Evolutionary conservation across 2,888 invertebrate genomes (phyloP), one percentile per base, ranked within the genome.

Genomic region (Chrysolina oricalcia): DNA sequence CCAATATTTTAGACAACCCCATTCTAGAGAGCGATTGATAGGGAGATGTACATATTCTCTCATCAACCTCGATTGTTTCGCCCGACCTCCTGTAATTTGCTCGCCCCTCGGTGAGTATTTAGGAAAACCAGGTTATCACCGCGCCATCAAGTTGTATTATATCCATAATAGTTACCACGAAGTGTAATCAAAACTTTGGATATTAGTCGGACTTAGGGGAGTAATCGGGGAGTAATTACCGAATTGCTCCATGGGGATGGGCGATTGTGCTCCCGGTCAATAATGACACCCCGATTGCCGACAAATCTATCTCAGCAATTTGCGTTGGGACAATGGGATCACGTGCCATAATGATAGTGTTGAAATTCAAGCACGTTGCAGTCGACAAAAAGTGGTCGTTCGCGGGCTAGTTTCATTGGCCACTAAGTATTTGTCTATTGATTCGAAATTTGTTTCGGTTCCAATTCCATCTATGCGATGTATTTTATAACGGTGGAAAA

Each of bases 151-250:
- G 11, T 53, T 13, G 53, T 53, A 53, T 19, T 53, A 53, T 11
- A 53, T 53, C 15, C 53, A 13, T 21, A 19, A 19, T 53, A 53
- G 53, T 53, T 53, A 21, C 53, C 13, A 11, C 9, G 10, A 10
- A 53, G 21, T 21, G 53, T 53, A 53, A 53, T 53, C 53, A 53
- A 53, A 53, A 53, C 53, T 53, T 53, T 53, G 50, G 50, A 53
- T 53, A 53, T 53, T 53, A 53, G 53, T 53, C 53, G 53, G 53
- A 21, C 53, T 19, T 23, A 13, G 53, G 53, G 13, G 53, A 53
- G 50, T n/a, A 50, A 50, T 50, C 9, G 50, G 50, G 50, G 50
- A 50, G 53, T 53, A 21, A 53, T 53, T 53, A 21, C 53, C 53
- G 53, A 53, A 53, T 53, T 23, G 53, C 53, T 53, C 53, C 53